These are phyloP conservation scores for Zaprionus ornatus DNA, from an alignment of 1,140 invertebrate genomes.

Conservation along the genomic window DNA sequence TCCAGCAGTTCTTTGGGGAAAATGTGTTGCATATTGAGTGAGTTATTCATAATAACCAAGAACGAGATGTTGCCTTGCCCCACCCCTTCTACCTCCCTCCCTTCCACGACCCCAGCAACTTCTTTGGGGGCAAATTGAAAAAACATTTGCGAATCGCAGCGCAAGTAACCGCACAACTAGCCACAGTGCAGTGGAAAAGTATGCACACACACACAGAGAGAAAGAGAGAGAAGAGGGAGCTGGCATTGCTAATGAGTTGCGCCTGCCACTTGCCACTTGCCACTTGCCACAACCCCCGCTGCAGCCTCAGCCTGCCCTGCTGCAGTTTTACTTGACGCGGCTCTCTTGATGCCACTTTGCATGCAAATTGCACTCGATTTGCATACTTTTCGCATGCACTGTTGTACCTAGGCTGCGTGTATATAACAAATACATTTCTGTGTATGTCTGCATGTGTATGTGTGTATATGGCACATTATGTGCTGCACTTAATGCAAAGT, in stretches of 20 bases:
- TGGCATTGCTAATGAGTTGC: conserved; percentile 64
- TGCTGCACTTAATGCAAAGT: conserved; percentile 48
- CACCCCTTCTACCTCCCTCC: neutral
- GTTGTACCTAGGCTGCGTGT: conserved; percentile 30
- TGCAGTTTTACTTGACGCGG: conserved; percentile 42
- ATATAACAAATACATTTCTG: conserved; percentile 7
- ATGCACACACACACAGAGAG: conserved; percentile 14
- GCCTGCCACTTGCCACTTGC: conserved; percentile 26
- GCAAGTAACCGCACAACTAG: conserved; percentile 12
- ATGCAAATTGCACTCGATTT: conserved; percentile 76
- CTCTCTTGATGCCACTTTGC: conserved; percentile 72
- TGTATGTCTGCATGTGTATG: conserved; percentile 13
- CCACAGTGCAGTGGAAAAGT: conserved; percentile 30
- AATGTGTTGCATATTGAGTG: conserved; percentile 4
- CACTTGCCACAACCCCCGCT: neutral
- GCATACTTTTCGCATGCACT: conserved; percentile 76
- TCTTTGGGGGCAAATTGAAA: conserved; percentile 2
- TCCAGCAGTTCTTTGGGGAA: neutral
- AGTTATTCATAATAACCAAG: conserved; percentile 1
- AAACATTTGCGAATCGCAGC: conserved; percentile 22
- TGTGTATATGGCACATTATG: conserved; percentile 49
- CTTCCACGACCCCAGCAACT: neutral
- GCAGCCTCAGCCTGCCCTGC: conserved; percentile 11
- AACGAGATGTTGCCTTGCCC: neutral
- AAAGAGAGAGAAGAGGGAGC: neutral